These are phyloP conservation scores for Brachionichthys hirsutus DNA, from an alignment of 2,113 vertebrate genomes.

Conservation along the genomic window DNA sequence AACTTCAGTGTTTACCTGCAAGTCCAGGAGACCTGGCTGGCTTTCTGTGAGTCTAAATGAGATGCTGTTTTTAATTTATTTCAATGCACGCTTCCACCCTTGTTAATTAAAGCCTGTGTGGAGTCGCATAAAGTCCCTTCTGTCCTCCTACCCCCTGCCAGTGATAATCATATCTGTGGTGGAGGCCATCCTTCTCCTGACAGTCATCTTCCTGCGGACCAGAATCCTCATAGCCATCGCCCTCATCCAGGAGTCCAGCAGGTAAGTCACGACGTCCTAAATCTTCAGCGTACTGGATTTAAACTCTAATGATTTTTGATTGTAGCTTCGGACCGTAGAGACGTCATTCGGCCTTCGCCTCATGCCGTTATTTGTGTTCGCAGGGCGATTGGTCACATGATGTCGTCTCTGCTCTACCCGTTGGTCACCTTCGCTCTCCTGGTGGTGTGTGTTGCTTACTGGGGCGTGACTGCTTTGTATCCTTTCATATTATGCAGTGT, in stretches of 20 bases:
- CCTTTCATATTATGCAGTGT: constrained; percentile 66
- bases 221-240: constrained; percentile 86
- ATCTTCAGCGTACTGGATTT: too few relatives aligned
- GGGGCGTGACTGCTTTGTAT: constrained; percentile 88
- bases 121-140: background rate
- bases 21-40: constrained; percentile 89
- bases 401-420: constrained; percentile 83
- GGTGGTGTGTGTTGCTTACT: constrained; percentile 86
- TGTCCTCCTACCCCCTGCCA: constrained; percentile 30
- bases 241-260: constrained; percentile 88
- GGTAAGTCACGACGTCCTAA: constrained; percentile 62
- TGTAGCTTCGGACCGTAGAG: background rate
- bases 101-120: background rate
- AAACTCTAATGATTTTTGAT: background rate
- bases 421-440: constrained; percentile 86
- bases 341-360: background rate
- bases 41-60: constrained; percentile 80
- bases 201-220: constrained; percentile 83
- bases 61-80: background rate
- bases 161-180: constrained; percentile 82
- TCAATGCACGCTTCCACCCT: background rate
- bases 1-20: constrained; percentile 79
- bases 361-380: background rate
- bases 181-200: constrained; percentile 81
- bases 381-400: constrained; percentile 87